These are phyloP conservation scores for Spisula subtruncata DNA, from an alignment of 2,888 invertebrate genomes.

Conservation along the genomic window DNA sequence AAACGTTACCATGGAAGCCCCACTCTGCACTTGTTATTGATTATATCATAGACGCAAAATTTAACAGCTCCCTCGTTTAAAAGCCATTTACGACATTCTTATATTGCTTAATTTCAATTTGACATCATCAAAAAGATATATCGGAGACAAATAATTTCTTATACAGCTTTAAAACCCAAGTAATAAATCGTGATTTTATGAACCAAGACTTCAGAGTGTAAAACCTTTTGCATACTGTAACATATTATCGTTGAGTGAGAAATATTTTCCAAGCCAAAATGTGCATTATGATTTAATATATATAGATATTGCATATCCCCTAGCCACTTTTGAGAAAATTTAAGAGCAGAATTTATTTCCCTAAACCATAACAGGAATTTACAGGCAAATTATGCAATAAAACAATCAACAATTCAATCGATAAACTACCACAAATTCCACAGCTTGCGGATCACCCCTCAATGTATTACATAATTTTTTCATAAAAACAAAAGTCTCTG, in stretches of 20 bases:
- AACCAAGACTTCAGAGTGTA: neutral
- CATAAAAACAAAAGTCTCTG: neutral
- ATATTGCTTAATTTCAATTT: neutral
- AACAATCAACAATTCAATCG: neutral
- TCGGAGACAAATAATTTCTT: conserved; percentile 25
- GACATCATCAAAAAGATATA: conserved; percentile 30
- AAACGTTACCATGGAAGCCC: neutral
- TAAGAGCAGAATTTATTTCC: neutral
- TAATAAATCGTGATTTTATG: conserved; percentile 13
- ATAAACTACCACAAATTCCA: neutral
- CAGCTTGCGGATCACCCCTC: neutral
- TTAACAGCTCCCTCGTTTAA: conserved; percentile 1
- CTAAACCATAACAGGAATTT: neutral
- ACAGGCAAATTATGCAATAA: neutral
- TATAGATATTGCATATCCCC: neutral
- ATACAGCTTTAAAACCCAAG: conserved; percentile 1
- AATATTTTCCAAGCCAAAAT: neutral
- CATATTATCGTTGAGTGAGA: no score
- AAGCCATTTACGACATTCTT: conserved; percentile 24
- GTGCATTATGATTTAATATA: neutral
- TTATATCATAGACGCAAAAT: neutral
- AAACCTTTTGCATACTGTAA: neutral
- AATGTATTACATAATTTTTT: neutral
- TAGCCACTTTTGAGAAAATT: no score
- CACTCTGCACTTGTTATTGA: neutral